Base-by-base conservation (phyloP, 2,797 vertebrate genomes). In the Parauchenoglanis punctatus region DNA sequence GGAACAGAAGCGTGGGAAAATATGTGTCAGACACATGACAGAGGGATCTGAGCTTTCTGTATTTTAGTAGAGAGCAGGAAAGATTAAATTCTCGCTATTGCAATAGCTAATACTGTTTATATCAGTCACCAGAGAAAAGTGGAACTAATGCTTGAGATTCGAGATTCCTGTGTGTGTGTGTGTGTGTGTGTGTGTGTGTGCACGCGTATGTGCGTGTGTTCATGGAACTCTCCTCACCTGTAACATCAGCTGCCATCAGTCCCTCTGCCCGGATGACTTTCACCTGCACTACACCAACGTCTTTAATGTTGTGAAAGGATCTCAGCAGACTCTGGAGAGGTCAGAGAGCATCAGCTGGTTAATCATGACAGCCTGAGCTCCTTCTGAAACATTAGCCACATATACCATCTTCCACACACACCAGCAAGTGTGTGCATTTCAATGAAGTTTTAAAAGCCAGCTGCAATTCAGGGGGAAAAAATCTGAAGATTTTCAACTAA, bases 201-300 rank as follows among this genome's bases (percentile, higher is more conserved):
- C 40, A 61, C 70, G 35, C 81, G 80, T 85, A 76, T 81, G 25
- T 84, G 17, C 80, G 75, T 84, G 72, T 85, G 68, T 35, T 82
- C 73, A 88, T 88, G 70, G 52, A 40, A 8, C 73, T 91, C n/a
- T 89, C 59, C 96, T 95, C 96, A 97, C 98, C 98, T 96, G 97
- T 99, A 94, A 99, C 98, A 90, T 99, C 98, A 89, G 98, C 98
- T 56, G 97, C 98, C 98, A 99, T 98, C 94, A 99, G 95, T 72
- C 98, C 98, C 94, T 99, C 98, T 49, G 98, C 98, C 91, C 96
- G 95, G 95, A 99, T 98, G 93, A 99, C 97, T 95, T 99, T 99
- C 94, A 99, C 97, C 94, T 99, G 98, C 92, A 99, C 97, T 93
- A 99, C 95, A 73, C 98, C 98, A 87, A 99, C 98, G 84, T 99